Percentiles rank a stretch among this genome's conserved stretches.
These are phyloP conservation scores for Nipponia nippon DNA, from an alignment of 2,113 vertebrate genomes.

Conservation along the genomic window DNA sequence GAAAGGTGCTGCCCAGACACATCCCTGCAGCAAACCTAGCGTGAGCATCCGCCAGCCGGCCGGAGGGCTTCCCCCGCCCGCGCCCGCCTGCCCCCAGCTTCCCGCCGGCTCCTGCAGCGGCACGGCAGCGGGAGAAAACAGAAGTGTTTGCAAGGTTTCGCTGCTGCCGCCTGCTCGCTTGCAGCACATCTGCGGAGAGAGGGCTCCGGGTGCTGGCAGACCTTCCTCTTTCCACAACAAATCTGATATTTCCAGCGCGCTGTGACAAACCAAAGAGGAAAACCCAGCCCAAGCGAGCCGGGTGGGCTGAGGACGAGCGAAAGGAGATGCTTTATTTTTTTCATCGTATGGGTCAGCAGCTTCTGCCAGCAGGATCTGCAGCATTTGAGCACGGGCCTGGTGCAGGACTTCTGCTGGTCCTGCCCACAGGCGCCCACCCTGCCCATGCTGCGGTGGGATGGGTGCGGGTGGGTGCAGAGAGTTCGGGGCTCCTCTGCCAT, in stretches of 20 bases:
- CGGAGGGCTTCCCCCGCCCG: not conserved
- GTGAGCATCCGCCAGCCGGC: rapidly evolving
- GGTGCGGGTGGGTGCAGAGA: rapidly evolving
- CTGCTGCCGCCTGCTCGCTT: not conserved
- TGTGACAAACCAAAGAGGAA: not conserved
- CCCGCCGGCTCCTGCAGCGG: rapidly evolving
- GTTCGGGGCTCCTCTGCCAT: not conserved
- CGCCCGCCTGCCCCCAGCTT: not conserved
- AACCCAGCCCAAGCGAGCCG: rapidly evolving
- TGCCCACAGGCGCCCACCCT: not conserved
- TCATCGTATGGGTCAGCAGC: rapidly evolving
- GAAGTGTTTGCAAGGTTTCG: not conserved
- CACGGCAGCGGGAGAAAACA: not conserved
- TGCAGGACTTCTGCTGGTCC: not conserved
- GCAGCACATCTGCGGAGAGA: rapidly evolving
- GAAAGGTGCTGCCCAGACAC: not conserved
- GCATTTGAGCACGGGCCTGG: rapidly evolving
- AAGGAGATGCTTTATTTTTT: not conserved
- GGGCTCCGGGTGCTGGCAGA: not conserved
- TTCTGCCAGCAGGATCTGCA: not conserved
- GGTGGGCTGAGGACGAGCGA: rapidly evolving
- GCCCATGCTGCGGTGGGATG: rapidly evolving
- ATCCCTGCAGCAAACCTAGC: not conserved
- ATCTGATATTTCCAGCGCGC: rapidly evolving
- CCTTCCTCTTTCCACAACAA: not conserved